Evolutionary conservation across 2,113 vertebrate species (phyloP).

Genomic region (Etia nguti): DNA sequence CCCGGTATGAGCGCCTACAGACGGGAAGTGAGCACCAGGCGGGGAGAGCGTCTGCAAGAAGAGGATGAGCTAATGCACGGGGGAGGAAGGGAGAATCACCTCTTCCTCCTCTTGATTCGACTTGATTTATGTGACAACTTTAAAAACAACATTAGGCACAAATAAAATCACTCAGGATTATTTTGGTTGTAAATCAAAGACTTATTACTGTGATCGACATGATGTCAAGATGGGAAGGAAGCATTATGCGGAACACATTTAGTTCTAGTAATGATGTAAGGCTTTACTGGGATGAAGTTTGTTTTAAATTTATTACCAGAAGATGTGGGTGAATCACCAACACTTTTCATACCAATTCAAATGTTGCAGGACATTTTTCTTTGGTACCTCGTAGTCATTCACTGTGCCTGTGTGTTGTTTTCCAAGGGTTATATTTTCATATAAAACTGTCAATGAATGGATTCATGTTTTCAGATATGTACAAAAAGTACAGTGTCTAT

Average conservation of each 20-base stretch:
- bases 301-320: constrained; percentile 23
- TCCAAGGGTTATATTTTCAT: background rate
- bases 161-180: constrained; percentile 51
- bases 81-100: constrained; percentile 39
- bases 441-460: background rate
- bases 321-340: constrained; percentile 1
- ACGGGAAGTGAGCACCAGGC: constrained; percentile 56
- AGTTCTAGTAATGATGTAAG: constrained; percentile 3
- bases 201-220: constrained; percentile 33
- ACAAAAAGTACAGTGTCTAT: background rate
- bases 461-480: background rate
- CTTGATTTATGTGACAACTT: constrained; percentile 66
- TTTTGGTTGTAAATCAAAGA: constrained; percentile 49
- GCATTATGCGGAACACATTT: constrained; percentile 1
- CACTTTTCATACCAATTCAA: background rate
- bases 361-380: background rate
- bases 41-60: constrained; percentile 33
- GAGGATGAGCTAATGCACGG: constrained; percentile 60
- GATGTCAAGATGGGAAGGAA: constrained; percentile 1
- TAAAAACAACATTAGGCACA: constrained; percentile 59
- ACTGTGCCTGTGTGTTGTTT: background rate
- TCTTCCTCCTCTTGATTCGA: constrained; percentile 48
- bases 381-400: background rate
- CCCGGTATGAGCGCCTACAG: constrained; percentile 43
- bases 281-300: background rate